Percentiles rank a stretch among this genome's conserved stretches.
Conservation (phyloP, 2,113 vertebrate genomes). For the Thunnus maccoyii region DNA sequence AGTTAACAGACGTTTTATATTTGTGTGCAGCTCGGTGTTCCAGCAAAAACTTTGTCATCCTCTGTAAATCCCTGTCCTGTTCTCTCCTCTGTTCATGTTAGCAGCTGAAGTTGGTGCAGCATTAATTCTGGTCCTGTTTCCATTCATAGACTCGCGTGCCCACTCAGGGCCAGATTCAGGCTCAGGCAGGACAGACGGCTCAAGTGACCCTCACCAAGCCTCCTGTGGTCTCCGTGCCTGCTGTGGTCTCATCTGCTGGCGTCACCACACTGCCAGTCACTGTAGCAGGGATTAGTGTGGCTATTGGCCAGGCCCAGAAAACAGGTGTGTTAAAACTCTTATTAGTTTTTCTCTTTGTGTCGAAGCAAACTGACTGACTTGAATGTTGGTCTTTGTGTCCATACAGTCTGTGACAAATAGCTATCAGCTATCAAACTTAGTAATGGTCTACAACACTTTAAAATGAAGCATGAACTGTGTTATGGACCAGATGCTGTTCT, state of each 20-base stretch:
- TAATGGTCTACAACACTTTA: background rate
- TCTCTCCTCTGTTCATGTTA: background rate
- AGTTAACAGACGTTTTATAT: too few relatives aligned
- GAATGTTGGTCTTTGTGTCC: background rate
- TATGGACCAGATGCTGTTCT: background rate
- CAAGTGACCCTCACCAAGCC: constrained; percentile 93
- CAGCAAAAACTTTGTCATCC: background rate
- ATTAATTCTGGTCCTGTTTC: background rate
- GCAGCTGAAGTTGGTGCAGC: too few relatives aligned
- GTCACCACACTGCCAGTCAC: constrained; percentile 91
- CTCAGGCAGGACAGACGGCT: constrained; percentile 87
- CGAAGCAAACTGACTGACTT: background rate
- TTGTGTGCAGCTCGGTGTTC: background rate
- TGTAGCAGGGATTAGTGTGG: constrained; percentile 90
- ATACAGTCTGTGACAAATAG: background rate
- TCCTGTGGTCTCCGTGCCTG: constrained; percentile 90
- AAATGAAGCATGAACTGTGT: background rate
- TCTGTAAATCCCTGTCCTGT: background rate
- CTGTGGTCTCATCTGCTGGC: constrained; percentile 90
- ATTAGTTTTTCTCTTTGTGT: background rate
- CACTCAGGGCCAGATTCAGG: constrained; percentile 87
- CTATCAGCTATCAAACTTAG: too few relatives aligned
- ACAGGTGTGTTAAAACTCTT: constrained; percentile 72
- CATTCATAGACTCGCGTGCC: constrained; percentile 86
- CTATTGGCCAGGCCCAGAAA: constrained; percentile 90